Conservation (phyloP, 1,140 invertebrate genomes). For the Plutomurus gul region DNA sequence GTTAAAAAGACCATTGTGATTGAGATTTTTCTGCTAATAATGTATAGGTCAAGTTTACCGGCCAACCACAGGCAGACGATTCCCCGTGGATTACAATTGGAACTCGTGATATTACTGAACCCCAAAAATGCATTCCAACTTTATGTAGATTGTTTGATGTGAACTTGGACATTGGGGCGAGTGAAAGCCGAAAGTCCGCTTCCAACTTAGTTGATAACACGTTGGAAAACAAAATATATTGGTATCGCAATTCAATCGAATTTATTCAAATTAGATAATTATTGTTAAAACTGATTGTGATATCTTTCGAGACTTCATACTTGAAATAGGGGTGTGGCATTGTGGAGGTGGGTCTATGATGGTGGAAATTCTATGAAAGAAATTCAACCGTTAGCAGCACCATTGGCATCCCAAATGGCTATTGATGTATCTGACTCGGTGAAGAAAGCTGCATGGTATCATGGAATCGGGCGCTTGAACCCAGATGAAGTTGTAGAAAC, state of each 20-base stretch:
- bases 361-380: slow-evolving; percentile 34
- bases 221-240: slow-evolving; percentile 59
- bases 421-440: slow-evolving; percentile 16
- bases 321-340: slow-evolving; percentile 42
- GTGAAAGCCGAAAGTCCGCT: slow-evolving; percentile 52
- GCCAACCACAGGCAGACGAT: background rate
- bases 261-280: background rate
- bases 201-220: slow-evolving; percentile 57
- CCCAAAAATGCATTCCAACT: slow-evolving; percentile 57
- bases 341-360: slow-evolving; percentile 53
- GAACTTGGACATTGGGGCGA: slow-evolving; percentile 54
- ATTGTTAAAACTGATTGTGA: background rate
- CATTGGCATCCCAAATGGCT: background rate
- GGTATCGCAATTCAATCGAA: slow-evolving; percentile 53
- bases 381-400: slow-evolving; percentile 38
- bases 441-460: slow-evolving; percentile 30
- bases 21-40: background rate
- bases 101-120: slow-evolving; percentile 56
- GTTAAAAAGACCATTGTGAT: background rate
- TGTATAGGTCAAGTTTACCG: background rate
- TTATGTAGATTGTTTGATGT: slow-evolving; percentile 54
- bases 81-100: slow-evolving; percentile 58
- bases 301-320: background rate
- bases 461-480: slow-evolving; percentile 39
- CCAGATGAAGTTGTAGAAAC: background rate